These are phyloP conservation scores for Papilio dardanus DNA, from an alignment of 1,140 invertebrate species.

Conservation along the genomic window DNA sequence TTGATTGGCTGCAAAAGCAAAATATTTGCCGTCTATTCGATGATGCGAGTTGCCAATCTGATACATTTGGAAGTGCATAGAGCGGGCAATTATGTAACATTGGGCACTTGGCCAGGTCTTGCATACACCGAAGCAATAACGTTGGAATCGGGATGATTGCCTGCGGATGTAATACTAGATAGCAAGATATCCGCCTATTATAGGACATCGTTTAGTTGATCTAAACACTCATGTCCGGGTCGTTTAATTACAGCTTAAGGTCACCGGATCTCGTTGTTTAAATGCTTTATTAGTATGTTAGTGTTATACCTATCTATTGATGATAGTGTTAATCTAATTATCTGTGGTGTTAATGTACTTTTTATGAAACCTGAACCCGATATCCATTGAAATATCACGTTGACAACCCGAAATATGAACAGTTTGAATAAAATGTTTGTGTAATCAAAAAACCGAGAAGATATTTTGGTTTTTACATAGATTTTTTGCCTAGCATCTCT, in stretches of 20 bases:
- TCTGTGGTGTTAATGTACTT: slow-evolving; percentile 3
- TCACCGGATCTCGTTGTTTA: slow-evolving; percentile 23
- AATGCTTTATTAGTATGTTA: slow-evolving; percentile 3
- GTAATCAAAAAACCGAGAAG: too few species aligned
- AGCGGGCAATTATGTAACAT: slow-evolving; percentile 54
- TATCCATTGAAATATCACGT: neutral
- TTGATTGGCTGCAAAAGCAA: neutral
- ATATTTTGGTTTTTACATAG: too few species aligned
- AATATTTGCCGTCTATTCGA: neutral
- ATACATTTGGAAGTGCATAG: slow-evolving; percentile 45
- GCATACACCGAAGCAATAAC: slow-evolving; percentile 44
- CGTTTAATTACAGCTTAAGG: slow-evolving; percentile 12
- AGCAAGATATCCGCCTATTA: slow-evolving; percentile 20
- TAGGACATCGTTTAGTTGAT: slow-evolving; percentile 5
- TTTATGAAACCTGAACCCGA: neutral
- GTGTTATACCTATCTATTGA: neutral
- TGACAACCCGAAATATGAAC: neutral
- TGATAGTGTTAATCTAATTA: too few species aligned
- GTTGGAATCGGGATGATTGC: slow-evolving; percentile 39
- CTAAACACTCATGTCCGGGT: neutral
- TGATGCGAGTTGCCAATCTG: slow-evolving; percentile 1
- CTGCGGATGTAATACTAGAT: slow-evolving; percentile 18
- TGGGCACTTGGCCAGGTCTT: slow-evolving; percentile 54
- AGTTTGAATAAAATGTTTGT: too few species aligned
- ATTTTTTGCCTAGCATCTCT: too few species aligned